Base-by-base conservation (phyloP, 2,113 vertebrate genomes). In the Orycteropus afer region DNA sequence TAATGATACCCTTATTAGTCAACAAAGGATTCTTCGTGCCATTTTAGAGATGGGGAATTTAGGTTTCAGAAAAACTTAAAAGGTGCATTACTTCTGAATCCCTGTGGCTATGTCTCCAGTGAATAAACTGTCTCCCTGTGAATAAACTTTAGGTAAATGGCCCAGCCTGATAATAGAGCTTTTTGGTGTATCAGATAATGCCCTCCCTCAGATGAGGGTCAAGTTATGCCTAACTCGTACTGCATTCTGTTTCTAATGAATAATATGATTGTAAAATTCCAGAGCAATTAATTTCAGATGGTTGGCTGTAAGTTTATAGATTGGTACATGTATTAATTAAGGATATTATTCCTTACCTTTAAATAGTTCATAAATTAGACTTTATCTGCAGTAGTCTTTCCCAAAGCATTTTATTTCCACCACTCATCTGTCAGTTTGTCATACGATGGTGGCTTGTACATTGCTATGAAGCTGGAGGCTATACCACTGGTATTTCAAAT, bases 321-420 rank as follows among this genome's bases (percentile, higher is more conserved):
- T 55, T 40, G 51, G 55, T 37, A 92, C 67, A 78, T 81, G n/a
- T 96, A 27, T 67, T 89, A 78, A 89, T 90, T 84, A 91, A 90
- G 12, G 10, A 81, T 80, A 10, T 65, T 57, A 84, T 89, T 93
- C 22, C 51, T 91, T 40, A 78, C 17, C 73, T 71, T 95, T 55
- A 91, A 77, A 40, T 53, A 84, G 11, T 96, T 90, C 32, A 40
- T 86, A 86, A 80, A 86, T 90, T 95, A 82, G 47, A n/a, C 7
- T 13, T 78, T 90, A 79, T 84, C 29, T 55, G 29, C 15, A 79
- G 85, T 77, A 88, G 61, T 37, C 47, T 90, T 79, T 94, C 74
- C 81, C 86, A 71, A 67, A 53, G 40, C 69, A 80, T 93, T 90
- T 86, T 47, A 61, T n/a, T n/a, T n/a, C n/a, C n/a, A n/a, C n/a